Evolutionary conservation across 2,888 invertebrate genomes (phyloP).

Genomic region (Nephrotoma guestfalica): DNA sequence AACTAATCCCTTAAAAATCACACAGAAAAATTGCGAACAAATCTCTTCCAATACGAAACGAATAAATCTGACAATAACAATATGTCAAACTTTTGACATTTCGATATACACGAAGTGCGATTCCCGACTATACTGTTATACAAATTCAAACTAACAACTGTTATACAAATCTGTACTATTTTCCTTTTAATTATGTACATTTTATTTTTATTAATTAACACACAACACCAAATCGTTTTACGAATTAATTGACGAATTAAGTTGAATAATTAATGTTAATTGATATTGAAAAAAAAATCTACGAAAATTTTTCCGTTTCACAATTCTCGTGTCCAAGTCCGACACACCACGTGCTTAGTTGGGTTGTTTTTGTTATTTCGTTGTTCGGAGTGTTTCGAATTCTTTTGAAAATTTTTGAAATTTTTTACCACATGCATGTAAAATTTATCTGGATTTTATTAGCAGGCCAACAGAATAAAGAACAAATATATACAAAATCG

Average conservation of each 20-base stretch:
- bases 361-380: neutral
- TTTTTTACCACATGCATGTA: constrained; percentile 1
- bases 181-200: too few relatives aligned
- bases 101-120: neutral
- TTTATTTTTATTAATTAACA: too few relatives aligned
- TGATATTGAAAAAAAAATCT: neutral
- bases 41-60: neutral
- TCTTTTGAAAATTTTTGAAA: constrained; percentile 1
- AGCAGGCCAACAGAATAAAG: neutral
- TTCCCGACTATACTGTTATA: neutral
- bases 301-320: neutral
- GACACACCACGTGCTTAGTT: neutral
- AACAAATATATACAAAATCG: neutral
- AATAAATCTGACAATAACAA: neutral
- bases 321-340: neutral
- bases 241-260: neutral
- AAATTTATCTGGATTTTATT: constrained; percentile 5
- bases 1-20: neutral
- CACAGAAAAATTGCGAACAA: neutral
- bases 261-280: neutral
- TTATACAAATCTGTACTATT: neutral
- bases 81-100: constrained; percentile 1
- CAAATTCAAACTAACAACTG: neutral
- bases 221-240: too few relatives aligned
- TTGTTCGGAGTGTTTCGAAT: neutral